A percentile compares a stretch with the other conserved stretches of the same genome.
These are phyloP conservation scores for Enteromius thamalakanensis DNA, from an alignment of 2,797 vertebrate species.

Conservation along the genomic window DNA sequence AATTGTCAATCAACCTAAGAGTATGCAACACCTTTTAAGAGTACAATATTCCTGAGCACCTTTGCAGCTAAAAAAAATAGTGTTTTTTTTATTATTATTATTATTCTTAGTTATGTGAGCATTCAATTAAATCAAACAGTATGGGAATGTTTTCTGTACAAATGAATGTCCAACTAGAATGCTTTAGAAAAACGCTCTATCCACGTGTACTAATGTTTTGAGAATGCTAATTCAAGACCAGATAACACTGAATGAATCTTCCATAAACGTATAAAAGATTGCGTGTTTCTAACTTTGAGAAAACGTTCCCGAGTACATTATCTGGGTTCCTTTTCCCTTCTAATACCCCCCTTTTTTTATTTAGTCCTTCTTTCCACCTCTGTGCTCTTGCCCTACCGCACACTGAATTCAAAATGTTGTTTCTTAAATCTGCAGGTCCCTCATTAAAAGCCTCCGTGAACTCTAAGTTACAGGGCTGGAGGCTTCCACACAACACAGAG, in stretches of 20 bases:
- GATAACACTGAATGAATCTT: background rate
- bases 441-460: constrained; percentile 60
- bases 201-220: background rate
- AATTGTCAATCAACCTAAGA: background rate
- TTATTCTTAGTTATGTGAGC: background rate
- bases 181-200: background rate
- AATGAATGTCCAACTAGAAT: background rate
- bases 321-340: background rate
- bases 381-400: constrained; percentile 42
- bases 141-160: background rate
- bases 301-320: background rate
- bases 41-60: background rate
- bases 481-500: constrained; percentile 46
- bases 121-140: background rate
- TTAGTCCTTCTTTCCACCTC: background rate
- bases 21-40: background rate
- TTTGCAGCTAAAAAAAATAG: background rate
- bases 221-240: background rate
- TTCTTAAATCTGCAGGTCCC: constrained; percentile 48
- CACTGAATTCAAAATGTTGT: constrained; percentile 19
- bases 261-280: background rate
- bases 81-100: background rate
- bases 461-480: constrained; percentile 51
- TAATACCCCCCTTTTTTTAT: background rate
- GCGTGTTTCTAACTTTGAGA: background rate